These are phyloP conservation scores for Phainopepla nitens DNA, from an alignment of 2,113 vertebrate genomes.

Conservation along the genomic window DNA sequence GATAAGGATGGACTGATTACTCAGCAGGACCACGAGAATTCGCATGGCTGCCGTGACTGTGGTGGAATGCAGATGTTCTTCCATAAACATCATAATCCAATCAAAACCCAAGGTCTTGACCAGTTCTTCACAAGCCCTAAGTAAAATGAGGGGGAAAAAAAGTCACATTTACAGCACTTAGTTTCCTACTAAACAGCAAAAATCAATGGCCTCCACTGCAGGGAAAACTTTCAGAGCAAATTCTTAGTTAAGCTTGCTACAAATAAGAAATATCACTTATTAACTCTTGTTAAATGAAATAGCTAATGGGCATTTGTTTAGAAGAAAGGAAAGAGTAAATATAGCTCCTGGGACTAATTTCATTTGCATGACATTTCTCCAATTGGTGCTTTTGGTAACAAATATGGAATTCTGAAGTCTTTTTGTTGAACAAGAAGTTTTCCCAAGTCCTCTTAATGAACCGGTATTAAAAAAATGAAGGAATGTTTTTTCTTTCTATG, in stretches of 20 bases:
- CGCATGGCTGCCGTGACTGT: conserved; percentile 91
- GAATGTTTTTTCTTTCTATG: neutral
- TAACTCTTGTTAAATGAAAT: neutral
- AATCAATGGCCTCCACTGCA: neutral
- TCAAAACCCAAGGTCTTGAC: conserved; percentile 92
- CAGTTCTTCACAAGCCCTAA: conserved; percentile 95
- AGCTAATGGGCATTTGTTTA: neutral
- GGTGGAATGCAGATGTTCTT: conserved; percentile 92
- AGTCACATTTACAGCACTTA: neutral
- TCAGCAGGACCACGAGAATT: conserved; percentile 91
- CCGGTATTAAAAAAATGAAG: neutral
- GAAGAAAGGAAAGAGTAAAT: neutral
- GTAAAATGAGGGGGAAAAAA: neutral
- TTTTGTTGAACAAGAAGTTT: neutral
- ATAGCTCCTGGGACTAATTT: neutral
- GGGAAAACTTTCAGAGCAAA: neutral
- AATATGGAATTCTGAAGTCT: neutral
- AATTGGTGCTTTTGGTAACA: neutral
- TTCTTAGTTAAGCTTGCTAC: neutral
- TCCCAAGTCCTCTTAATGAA: neutral
- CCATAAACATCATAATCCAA: conserved; percentile 97
- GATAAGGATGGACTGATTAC: conserved; percentile 87
- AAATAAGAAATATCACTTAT: neutral
- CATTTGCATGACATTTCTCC: neutral
- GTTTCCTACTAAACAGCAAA: neutral